Base-by-base conservation (phyloP, 2,888 invertebrate genomes). In the Odontocerum albicorne region DNA sequence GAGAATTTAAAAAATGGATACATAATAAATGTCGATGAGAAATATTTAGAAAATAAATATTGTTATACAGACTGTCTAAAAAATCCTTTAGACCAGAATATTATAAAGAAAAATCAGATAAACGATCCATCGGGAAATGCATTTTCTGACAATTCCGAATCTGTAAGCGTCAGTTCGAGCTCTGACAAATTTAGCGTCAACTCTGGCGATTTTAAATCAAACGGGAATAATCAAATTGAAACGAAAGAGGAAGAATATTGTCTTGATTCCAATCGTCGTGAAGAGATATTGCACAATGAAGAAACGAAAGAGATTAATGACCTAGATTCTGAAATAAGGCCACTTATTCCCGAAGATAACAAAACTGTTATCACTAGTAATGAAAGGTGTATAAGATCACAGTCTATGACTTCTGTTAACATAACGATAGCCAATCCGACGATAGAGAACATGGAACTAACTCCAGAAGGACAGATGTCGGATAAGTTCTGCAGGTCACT, bases 401-500 rank as follows among this genome's bases (percentile, higher is more conserved):
- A 79, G 59, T 82, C 82, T 1, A 82, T 84, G 68, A 84, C 84
- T 8, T 83, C 84, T 7, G 83, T 84, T 3, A 84, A 84, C 65
- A 84, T 84, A 63, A 83, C 83, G 38, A 87, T 88, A 58, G 84
- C 87, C 8, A 87, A 86, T 73, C 87, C 87, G 1, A 84, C 81
- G 53, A 85, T 88, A 62, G 87, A 87, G 66, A 87, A 87, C 62
- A 78, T 78, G n/a, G 83, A 83, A 64, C 72, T 86, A 64, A 84
- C 86, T 31, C 85, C 86, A 32, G 78, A 78, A 57, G 54, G 60
- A 10, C 82, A 85, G 1, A 74, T 85, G 49, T 80, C 81, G 20
- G 81, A 79, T 55, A 75, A 73, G 64, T 83, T 83, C 59, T 78
- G 80, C 49, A 74, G 84, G 61, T 84, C 84, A n/a, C 70, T 82